These are phyloP conservation scores for Polymixis flavicincta DNA, from an alignment of 2,888 invertebrate species.

Conservation along the genomic window DNA sequence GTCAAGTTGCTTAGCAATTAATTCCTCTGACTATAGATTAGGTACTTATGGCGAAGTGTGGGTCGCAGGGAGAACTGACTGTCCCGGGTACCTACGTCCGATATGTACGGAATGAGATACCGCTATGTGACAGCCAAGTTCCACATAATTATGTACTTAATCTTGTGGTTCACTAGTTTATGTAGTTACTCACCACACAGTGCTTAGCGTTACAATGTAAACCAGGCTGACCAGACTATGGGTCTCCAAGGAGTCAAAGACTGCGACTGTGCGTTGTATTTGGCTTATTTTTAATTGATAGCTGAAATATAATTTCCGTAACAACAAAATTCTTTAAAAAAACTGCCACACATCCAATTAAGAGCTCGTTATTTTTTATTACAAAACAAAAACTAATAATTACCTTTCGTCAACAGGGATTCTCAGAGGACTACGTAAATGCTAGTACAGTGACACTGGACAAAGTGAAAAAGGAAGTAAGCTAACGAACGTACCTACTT, in stretches of 20 bases:
- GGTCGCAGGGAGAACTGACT: too few relatives aligned
- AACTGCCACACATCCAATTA: conserved; percentile 4
- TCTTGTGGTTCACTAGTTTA: not conserved
- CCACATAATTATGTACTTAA: not conserved
- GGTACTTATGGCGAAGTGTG: too few relatives aligned
- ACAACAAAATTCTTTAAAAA: conserved; percentile 1
- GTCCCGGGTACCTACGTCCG: not conserved
- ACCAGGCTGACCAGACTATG: conserved; percentile 20
- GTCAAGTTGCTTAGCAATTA: too few relatives aligned
- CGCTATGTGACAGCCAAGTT: not conserved
- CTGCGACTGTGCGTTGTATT: not conserved
- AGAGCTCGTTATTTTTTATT: conserved; percentile 32
- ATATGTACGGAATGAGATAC: not conserved
- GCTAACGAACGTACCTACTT: conserved; percentile 62
- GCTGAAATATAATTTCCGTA: conserved; percentile 6
- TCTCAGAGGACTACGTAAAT: conserved; percentile 95
- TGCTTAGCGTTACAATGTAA: conserved; percentile 23
- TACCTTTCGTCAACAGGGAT: conserved; percentile 88
- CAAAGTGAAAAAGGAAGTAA: conserved; percentile 94
- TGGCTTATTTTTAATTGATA: not conserved
- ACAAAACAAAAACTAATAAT: conserved; percentile 35
- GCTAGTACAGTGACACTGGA: conserved; percentile 94
- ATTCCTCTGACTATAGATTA: too few relatives aligned
- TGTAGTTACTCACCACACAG: not conserved
- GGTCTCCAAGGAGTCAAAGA: conserved; percentile 34